Conservation (phyloP, 2,888 invertebrate genomes). For the Orthosia gracilis region DNA sequence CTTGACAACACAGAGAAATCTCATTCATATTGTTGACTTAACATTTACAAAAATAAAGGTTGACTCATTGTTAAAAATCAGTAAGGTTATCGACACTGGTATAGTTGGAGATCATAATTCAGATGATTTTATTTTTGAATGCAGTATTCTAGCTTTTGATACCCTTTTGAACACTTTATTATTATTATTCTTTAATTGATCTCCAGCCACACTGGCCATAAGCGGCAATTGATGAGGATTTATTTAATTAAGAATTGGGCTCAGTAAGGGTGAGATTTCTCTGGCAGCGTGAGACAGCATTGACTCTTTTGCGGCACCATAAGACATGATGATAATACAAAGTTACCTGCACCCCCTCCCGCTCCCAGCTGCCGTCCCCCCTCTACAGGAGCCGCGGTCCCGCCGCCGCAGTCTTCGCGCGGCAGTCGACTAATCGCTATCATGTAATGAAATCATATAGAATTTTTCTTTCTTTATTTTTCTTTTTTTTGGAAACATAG, state of each 20-base stretch:
- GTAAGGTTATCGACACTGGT: slow-evolving; percentile 10
- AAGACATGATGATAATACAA: slow-evolving; percentile 74
- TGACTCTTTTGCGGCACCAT: slow-evolving; percentile 56
- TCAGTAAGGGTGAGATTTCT: slow-evolving; percentile 37
- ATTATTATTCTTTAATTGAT: slow-evolving; percentile 22
- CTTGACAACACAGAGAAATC: slow-evolving; percentile 31
- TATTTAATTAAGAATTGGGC: neutral
- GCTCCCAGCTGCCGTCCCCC: slow-evolving; percentile 77
- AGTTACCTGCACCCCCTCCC: slow-evolving; percentile 77
- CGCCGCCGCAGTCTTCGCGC: slow-evolving; percentile 77
- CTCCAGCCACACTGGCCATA: slow-evolving; percentile 24
- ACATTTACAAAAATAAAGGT: slow-evolving; percentile 14
- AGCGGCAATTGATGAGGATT: neutral
- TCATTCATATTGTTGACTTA: slow-evolving; percentile 43
- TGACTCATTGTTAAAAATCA: slow-evolving; percentile 22
- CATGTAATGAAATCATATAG: slow-evolving; percentile 89
- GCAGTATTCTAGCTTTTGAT: slow-evolving; percentile 31
- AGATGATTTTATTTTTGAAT: slow-evolving; percentile 5
- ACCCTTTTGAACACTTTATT: slow-evolving; percentile 22
- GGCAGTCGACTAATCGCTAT: slow-evolving; percentile 81
- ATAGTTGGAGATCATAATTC: slow-evolving; percentile 45
- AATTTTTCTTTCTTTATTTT: slow-evolving; percentile 85
- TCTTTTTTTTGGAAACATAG: slow-evolving; percentile 87
- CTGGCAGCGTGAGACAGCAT: slow-evolving; percentile 44
- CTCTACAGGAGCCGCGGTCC: slow-evolving; percentile 80